Evolutionary conservation across 1,140 invertebrate species (phyloP).

Genomic region (Ptiloglossa arizonensis): DNA sequence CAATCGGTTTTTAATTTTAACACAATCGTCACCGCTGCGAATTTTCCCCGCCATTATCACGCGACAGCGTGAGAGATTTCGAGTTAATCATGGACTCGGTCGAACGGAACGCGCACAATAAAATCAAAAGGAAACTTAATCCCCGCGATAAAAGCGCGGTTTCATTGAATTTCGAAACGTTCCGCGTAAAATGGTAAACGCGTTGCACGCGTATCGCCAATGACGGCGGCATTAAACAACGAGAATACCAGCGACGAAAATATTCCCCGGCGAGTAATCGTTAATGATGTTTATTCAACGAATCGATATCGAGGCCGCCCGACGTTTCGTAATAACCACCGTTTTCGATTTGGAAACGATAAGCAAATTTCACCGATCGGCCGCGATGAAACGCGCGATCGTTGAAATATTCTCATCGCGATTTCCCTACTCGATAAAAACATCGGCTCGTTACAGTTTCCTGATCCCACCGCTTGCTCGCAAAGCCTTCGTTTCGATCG

Average conservation of each 20-base stretch:
- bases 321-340: background rate
- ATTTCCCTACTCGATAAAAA: background rate
- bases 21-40: too few species aligned
- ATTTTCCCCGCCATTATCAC: too few species aligned
- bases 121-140: background rate
- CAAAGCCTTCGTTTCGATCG: background rate
- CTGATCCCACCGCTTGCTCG: too few species aligned
- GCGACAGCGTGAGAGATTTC: too few species aligned
- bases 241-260: background rate
- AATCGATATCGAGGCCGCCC: background rate
- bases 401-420: background rate
- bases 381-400: background rate
- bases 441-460: background rate
- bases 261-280: background rate
- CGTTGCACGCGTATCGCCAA: too few species aligned
- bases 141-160: background rate
- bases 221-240: background rate
- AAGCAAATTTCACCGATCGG: slow-evolving; percentile 5
- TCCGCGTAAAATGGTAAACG: too few species aligned
- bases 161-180: background rate
- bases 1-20: too few species aligned
- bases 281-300: background rate
- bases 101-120: too few species aligned
- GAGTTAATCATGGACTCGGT: too few species aligned
- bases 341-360: background rate